Evolutionary conservation across 2,797 vertebrate species (phyloP).

Genomic region (Champsocephalus gunnari): DNA sequence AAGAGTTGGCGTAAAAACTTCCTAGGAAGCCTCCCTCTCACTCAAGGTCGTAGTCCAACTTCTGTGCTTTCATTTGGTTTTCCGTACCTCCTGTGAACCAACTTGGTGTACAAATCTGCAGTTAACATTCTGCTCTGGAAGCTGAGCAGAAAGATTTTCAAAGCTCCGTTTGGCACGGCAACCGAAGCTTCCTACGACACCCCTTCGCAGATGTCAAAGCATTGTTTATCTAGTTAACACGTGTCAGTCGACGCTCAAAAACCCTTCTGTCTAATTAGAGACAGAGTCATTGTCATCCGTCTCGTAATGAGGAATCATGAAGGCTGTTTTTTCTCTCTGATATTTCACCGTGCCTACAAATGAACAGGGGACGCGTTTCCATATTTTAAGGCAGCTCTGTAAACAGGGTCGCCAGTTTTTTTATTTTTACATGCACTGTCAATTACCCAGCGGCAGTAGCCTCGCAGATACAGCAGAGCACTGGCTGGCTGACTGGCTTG

Average conservation of each 20-base stretch:
- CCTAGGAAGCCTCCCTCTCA: not conserved
- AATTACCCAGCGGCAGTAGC: conserved; percentile 73
- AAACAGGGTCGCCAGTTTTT: conserved; percentile 58
- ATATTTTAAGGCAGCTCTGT: conserved; percentile 67
- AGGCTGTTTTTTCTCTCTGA: conserved; percentile 63
- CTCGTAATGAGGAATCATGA: conserved; percentile 72
- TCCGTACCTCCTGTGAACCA: conserved; percentile 17
- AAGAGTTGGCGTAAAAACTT: not conserved
- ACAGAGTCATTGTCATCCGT: conserved; percentile 69
- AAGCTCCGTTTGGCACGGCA: conserved; percentile 30
- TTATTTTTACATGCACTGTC: conserved; percentile 62
- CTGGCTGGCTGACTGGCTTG: conserved; percentile 74
- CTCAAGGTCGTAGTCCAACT: not conserved
- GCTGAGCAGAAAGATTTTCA: conserved; percentile 24
- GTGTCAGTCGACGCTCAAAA: conserved; percentile 58
- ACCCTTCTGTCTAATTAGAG: conserved; percentile 72
- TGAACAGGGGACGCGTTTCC: conserved; percentile 62
- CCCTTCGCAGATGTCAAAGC: conserved; percentile 66
- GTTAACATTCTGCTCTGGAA: conserved; percentile 26
- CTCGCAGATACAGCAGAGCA: conserved; percentile 51
- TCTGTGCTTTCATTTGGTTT: conserved; percentile 5
- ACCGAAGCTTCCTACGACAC: conserved; percentile 44
- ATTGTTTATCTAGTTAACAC: conserved; percentile 70
- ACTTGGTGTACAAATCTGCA: conserved; percentile 14
- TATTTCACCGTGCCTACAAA: conserved; percentile 71